A percentile compares a stretch with the other conserved stretches of the same genome.
phyloP scores from a whole-genome alignment of 2,888 invertebrate species.

The Galerucella nymphaeae region DNA sequence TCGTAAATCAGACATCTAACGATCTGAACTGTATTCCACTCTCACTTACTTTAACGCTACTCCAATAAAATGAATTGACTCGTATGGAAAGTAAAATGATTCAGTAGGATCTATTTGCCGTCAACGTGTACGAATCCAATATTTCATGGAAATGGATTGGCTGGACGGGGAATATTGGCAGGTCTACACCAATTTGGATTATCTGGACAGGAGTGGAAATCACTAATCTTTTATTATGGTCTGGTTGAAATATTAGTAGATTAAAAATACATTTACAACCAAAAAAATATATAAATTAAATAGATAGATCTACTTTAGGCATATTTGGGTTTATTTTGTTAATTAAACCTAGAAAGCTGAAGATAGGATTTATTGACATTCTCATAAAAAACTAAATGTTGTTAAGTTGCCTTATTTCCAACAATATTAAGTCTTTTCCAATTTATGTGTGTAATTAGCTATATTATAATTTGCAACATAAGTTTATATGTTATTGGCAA shows the following conservation, averaged over 20 bases:
- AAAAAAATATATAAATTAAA: no score
- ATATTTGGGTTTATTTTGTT: no score
- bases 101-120: neutral
- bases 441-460: no score
- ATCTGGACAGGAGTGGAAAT: neutral
- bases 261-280: neutral
- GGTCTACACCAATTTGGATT: neutral
- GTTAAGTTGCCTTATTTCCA: no score
- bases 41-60: neutral
- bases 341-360: no score
- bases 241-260: neutral
- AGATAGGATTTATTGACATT: no score
- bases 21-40: neutral
- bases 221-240: neutral
- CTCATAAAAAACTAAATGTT: no score
- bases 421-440: no score
- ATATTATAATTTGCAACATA: no score
- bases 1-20: neutral
- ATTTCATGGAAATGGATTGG: conserved; percentile 2
- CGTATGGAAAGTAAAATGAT: neutral
- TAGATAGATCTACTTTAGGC: no score
- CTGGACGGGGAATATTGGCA: neutral
- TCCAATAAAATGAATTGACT: neutral
- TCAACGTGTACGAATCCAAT: neutral
- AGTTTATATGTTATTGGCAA: no score